phyloP scores from a whole-genome alignment of 2,888 invertebrate genomes.

The Lasiommata megera region DNA sequence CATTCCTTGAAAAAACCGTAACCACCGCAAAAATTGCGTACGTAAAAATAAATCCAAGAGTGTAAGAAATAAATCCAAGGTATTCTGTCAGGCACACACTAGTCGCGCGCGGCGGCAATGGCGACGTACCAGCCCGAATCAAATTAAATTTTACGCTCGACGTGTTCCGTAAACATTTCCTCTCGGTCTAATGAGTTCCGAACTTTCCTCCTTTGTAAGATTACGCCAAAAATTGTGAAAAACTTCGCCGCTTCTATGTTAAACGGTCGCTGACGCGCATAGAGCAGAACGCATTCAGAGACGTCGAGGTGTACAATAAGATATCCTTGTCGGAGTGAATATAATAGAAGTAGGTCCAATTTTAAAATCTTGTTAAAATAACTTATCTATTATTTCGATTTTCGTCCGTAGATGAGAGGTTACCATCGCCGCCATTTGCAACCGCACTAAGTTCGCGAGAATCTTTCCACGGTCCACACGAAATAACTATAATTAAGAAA shows the following conservation, averaged over 20 bases:
- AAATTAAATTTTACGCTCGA: conserved; percentile 62
- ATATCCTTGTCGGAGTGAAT: not conserved
- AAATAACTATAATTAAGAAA: too few relatives aligned
- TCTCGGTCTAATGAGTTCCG: conserved; percentile 65
- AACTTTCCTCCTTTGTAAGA: conserved; percentile 64
- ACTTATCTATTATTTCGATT: too few relatives aligned
- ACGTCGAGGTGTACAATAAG: not conserved
- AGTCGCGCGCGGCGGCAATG: conserved; percentile 11
- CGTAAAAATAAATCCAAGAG: not conserved
- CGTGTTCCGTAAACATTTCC: conserved; percentile 56
- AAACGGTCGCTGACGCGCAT: conserved; percentile 45
- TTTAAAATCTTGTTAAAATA: not conserved
- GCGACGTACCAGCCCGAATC: conserved; percentile 38
- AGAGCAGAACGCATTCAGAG: conserved; percentile 22
- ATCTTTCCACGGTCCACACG: too few relatives aligned
- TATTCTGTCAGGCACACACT: conserved; percentile 22
- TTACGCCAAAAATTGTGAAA: conserved; percentile 64
- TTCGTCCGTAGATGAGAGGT: too few relatives aligned
- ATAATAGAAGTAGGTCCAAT: not conserved
- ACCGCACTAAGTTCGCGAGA: too few relatives aligned
- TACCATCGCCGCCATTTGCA: too few relatives aligned
- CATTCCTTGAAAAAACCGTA: too few relatives aligned
- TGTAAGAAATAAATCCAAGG: not conserved
- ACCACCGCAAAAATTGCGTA: too few relatives aligned
- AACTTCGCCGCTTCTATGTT: conserved; percentile 48